A percentile compares a stretch with the other conserved stretches of the same genome.
Conservation (phyloP, 2,888 invertebrate species). For the Aelia acuminata region DNA sequence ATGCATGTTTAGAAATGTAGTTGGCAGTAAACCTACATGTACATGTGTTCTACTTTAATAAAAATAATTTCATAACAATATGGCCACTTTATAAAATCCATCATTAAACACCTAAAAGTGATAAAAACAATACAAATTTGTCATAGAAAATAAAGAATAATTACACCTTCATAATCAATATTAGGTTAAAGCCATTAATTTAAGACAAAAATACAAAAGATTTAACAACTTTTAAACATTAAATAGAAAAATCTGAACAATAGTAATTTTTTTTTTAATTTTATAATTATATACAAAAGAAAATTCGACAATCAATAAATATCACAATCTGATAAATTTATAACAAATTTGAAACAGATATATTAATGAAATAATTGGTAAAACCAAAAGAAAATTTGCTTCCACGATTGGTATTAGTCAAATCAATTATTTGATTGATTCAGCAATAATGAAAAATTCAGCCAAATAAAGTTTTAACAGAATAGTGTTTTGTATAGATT, state of each 20-base stretch:
- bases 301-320: background rate
- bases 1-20: too few relatives aligned
- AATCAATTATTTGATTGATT: background rate
- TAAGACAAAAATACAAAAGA: constrained; percentile 15
- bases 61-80: constrained; percentile 16
- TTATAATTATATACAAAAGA: background rate
- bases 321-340: background rate
- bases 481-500: background rate
- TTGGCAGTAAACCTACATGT: too few relatives aligned
- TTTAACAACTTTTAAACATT: background rate
- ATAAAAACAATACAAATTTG: constrained; percentile 31
- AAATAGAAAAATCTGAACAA: background rate
- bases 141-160: constrained; percentile 21
- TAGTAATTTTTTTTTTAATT: background rate
- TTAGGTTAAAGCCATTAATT: background rate
- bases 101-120: background rate
- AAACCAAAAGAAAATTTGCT: background rate
- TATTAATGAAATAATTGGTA: background rate
- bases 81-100: constrained; percentile 6
- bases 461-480: background rate
- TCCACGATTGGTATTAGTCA: background rate
- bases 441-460: background rate
- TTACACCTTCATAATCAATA: background rate
- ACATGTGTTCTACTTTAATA: background rate
- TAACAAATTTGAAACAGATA: background rate